Conservation (phyloP, 2,888 invertebrate species). For the Hylaea fasciaria region DNA sequence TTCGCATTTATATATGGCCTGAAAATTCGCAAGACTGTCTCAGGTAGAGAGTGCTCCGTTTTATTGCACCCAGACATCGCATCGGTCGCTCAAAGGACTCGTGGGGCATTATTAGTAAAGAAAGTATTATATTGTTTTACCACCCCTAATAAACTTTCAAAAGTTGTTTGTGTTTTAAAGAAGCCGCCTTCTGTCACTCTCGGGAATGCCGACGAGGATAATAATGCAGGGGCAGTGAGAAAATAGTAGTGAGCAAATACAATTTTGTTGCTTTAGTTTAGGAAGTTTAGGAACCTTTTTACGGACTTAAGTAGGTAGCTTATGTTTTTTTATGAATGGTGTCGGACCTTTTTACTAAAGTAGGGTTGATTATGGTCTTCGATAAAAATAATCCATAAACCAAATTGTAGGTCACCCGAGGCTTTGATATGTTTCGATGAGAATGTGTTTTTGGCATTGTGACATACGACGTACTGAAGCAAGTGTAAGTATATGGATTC, state of each 20-base stretch:
- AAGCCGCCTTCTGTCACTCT: slow-evolving; percentile 61
- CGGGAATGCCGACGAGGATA: slow-evolving; percentile 45
- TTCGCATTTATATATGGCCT: slow-evolving; percentile 12
- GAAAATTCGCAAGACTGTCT: slow-evolving; percentile 59
- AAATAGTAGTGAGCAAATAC: slow-evolving; percentile 1
- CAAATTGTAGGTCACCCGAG: too few species aligned
- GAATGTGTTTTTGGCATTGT: too few species aligned
- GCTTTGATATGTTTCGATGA: too few species aligned
- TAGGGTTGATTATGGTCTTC: neutral
- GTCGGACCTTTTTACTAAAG: neutral
- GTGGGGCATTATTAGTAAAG: slow-evolving; percentile 44
- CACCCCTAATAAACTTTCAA: slow-evolving; percentile 59
- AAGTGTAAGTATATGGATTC: too few species aligned
- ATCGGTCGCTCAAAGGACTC: slow-evolving; percentile 43
- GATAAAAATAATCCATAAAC: too few species aligned
- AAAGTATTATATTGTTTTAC: slow-evolving; percentile 75
- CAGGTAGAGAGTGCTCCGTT: slow-evolving; percentile 59
- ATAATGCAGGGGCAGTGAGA: neutral
- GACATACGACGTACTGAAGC: too few species aligned
- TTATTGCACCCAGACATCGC: slow-evolving; percentile 52
- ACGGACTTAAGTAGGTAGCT: neutral
- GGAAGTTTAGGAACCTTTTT: neutral
- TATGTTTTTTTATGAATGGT: too few species aligned
- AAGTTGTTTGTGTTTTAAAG: slow-evolving; percentile 64
- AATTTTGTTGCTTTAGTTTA: neutral